A percentile compares a stretch with the other conserved stretches of the same genome.
phyloP scores from a whole-genome alignment of 2,113 vertebrate species.

The Pagrus major region DNA sequence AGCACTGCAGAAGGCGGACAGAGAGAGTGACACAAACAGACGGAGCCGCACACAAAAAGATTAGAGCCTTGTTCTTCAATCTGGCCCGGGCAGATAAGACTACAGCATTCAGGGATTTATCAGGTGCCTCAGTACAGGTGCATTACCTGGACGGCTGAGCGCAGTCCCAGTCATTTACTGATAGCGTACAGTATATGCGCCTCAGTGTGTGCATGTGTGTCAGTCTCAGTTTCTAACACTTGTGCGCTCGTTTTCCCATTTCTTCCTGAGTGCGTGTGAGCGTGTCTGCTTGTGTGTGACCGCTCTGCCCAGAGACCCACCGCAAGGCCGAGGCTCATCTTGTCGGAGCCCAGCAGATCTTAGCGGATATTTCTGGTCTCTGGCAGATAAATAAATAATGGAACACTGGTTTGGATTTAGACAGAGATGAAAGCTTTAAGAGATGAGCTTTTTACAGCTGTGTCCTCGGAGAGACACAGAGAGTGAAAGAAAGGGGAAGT shows the following conservation, averaged over 20 bases:
- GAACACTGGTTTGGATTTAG: slow-evolving; percentile 71
- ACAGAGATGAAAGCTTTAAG: slow-evolving; percentile 65
- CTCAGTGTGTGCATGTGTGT: slow-evolving; percentile 23
- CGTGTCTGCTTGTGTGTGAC: slow-evolving; percentile 22
- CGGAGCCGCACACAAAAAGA: slow-evolving; percentile 50
- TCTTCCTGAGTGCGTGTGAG: slow-evolving; percentile 19
- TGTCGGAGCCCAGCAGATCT: slow-evolving; percentile 56
- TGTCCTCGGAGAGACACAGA: slow-evolving; percentile 49
- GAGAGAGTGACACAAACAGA: slow-evolving; percentile 42
- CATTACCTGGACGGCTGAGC: slow-evolving; percentile 70
- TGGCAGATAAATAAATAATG: slow-evolving; percentile 76
- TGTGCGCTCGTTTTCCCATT: slow-evolving; percentile 37
- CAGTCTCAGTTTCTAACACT: slow-evolving; percentile 32
- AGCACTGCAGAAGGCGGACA: slow-evolving; percentile 33
- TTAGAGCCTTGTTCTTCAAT: slow-evolving; percentile 58
- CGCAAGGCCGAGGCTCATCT: slow-evolving; percentile 57
- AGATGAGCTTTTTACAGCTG: slow-evolving; percentile 63
- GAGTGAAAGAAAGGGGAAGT: slow-evolving; percentile 18
- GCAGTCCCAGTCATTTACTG: slow-evolving; percentile 58
- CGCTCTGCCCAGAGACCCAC: slow-evolving; percentile 51
- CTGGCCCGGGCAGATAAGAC: slow-evolving; percentile 76
- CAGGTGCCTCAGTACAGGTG: slow-evolving; percentile 67
- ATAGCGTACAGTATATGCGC: slow-evolving; percentile 47
- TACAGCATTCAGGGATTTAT: slow-evolving; percentile 74
- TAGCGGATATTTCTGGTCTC: slow-evolving; percentile 68